phyloP scores from a whole-genome alignment of 2,113 vertebrate genomes.

The Clupea harengus region DNA sequence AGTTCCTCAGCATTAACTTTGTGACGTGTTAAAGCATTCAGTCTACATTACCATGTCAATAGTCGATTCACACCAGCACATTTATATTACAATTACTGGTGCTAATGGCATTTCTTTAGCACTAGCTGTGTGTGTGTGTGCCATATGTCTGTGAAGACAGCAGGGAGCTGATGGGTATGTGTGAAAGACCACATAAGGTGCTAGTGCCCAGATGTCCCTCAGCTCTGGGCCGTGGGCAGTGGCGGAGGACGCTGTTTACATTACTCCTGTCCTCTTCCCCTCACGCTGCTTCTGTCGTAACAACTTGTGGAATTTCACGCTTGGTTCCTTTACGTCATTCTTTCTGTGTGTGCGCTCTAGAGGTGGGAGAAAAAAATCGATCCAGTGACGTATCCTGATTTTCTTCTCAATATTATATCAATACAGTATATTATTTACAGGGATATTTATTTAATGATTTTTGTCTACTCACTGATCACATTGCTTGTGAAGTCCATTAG shows the following conservation, averaged over 20 bases:
- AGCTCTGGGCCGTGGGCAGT: neutral
- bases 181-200: conserved; percentile 11
- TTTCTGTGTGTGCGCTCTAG: neutral
- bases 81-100: neutral
- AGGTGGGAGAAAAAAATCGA: too few species aligned
- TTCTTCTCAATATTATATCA: too few species aligned
- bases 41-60: neutral
- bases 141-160: conserved; percentile 7
- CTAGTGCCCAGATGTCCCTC: neutral
- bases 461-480: too few species aligned
- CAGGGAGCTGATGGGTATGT: neutral
- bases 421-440: too few species aligned
- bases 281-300: neutral
- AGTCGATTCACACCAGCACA: neutral
- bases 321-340: neutral
- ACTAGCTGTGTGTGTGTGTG: neutral
- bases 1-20: neutral
- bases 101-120: neutral
- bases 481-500: too few species aligned
- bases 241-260: neutral
- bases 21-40: neutral
- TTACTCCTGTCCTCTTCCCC: neutral
- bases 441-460: too few species aligned
- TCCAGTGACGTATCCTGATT: too few species aligned
- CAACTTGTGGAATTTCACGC: too few species aligned